phyloP scores from a whole-genome alignment of 1,140 invertebrate genomes.

The Lepidurus apus region DNA sequence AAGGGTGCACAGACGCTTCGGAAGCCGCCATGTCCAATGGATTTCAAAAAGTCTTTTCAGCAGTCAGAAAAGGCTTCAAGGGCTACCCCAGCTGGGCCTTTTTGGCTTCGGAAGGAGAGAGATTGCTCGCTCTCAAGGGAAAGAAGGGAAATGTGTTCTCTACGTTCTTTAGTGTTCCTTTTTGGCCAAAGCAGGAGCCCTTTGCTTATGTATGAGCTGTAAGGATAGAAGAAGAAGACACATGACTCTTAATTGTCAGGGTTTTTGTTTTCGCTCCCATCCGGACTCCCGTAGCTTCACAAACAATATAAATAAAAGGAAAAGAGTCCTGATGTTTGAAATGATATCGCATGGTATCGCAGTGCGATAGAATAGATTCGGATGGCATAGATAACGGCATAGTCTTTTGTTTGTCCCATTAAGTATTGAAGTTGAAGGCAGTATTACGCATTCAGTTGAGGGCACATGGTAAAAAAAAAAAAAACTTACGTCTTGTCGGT shows the following conservation, averaged over 20 bases:
- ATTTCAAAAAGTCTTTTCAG: conserved; percentile 17
- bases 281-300: neutral
- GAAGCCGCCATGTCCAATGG: conserved; percentile 20
- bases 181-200: neutral
- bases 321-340: neutral
- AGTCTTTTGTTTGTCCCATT: too few species aligned
- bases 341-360: neutral
- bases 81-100: conserved; percentile 12
- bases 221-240: neutral
- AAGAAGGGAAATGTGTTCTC: neutral
- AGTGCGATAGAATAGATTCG: neutral
- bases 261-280: neutral
- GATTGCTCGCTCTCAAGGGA: neutral
- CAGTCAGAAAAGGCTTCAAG: neutral
- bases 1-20: conserved; percentile 16
- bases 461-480: too few species aligned
- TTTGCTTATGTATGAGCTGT: neutral
- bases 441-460: too few species aligned
- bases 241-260: neutral
- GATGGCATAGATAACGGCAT: too few species aligned
- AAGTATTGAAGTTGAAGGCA: too few species aligned
- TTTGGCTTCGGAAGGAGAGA: neutral
- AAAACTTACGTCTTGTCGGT: neutral
- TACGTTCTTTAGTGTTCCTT: neutral
- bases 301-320: neutral